Evolutionary conservation across 1,140 invertebrate species (phyloP).

Genomic region (Myzus persicae): DNA sequence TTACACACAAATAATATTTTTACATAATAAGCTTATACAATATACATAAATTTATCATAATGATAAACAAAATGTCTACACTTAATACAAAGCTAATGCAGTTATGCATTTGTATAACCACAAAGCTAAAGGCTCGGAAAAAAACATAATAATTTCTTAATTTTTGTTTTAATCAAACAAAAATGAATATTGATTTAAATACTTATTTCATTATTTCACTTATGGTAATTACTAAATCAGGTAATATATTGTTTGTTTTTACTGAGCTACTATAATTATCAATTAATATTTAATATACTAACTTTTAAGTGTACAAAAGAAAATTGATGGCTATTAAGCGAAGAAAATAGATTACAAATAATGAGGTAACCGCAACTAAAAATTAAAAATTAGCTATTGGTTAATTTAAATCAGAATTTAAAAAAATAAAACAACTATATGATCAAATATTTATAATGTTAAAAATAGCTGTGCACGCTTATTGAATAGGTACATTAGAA

Average conservation of each 20-base stretch:
- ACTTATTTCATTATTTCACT: not conserved
- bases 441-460: not conserved
- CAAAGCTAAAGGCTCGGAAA: not conserved
- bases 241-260: not conserved
- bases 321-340: not conserved
- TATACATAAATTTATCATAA: not conserved
- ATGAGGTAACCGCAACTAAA: not conserved
- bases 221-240: not conserved
- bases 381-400: not conserved
- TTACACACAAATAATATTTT: not conserved
- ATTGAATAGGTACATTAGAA: not conserved
- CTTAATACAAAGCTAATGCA: not conserved
- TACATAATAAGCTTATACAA: not conserved
- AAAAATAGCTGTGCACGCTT: not conserved
- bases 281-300: too few relatives aligned
- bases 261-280: too few relatives aligned
- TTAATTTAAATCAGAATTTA: not conserved
- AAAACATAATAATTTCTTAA: not conserved
- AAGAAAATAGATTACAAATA: not conserved
- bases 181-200: not conserved
- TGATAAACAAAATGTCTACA: not conserved
- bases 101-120: not conserved
- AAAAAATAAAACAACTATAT: not conserved
- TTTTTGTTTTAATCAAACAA: not conserved
- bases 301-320: not conserved